Conservation (phyloP, 23 tunicate species). For the Botrylloides violaceus region DNA sequence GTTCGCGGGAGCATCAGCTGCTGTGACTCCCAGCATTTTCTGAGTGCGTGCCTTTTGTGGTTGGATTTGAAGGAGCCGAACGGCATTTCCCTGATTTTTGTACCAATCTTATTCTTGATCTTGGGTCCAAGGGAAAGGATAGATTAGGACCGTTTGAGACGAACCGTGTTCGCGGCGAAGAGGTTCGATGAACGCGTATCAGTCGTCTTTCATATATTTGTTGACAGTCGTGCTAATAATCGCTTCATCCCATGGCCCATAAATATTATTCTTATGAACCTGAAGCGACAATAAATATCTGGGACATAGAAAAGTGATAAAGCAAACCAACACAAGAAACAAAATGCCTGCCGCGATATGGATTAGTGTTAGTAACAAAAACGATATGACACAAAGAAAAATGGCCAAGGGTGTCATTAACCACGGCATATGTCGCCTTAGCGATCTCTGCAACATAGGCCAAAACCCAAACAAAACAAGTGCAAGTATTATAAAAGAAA, state of each 20-base stretch:
- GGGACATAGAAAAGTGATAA: constrained; percentile 58
- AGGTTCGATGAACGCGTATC: too few species aligned
- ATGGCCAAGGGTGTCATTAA: constrained; percentile 21
- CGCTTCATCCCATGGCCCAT: constrained; percentile 98
- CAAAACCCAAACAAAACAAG: constrained; percentile 76
- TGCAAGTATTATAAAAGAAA: constrained; percentile 53
- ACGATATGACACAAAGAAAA: constrained; percentile 22
- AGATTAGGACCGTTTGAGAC: too few species aligned
- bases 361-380: constrained; percentile 8
- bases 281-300: constrained; percentile 35
- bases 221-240: constrained; percentile 29
- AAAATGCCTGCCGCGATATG: constrained; percentile 5
- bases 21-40: too few species aligned
- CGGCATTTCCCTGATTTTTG: too few species aligned
- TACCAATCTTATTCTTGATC: too few species aligned
- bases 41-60: too few species aligned
- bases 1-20: too few species aligned
- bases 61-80: too few species aligned
- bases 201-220: too few species aligned
- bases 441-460: constrained; percentile 53
- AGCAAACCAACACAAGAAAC: constrained; percentile 18
- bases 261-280: constrained; percentile 50
- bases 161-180: too few species aligned
- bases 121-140: too few species aligned
- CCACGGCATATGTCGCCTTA: constrained; percentile 26